Evolutionary conservation across 2,113 vertebrate genomes (phyloP), one percentile per base, ranked within the genome.

Genomic region (Blennius ocellaris): DNA sequence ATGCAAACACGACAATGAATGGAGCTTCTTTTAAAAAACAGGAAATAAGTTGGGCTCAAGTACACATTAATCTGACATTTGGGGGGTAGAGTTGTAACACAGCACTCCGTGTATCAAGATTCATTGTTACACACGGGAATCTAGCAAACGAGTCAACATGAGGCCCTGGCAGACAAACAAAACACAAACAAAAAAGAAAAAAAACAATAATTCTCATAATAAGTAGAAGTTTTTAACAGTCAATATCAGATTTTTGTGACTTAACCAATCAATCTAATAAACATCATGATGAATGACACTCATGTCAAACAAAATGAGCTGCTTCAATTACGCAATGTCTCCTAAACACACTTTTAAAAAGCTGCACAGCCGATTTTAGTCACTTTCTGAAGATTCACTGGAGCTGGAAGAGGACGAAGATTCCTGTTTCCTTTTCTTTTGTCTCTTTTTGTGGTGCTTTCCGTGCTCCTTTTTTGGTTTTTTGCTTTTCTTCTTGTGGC

Each of bases 401-500:
- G 95, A 96, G 89, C 86, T 95, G 74, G 94, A 90, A 11, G 93
- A 92, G 0, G 93, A 95, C 0, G 94, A 93, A 0, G 93, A 94
- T 77, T 90, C 90, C 1, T 90, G 91, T 87, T 94, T 96, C 78
- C 47, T 84, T 54, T 88, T 96, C 65, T 91, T 95, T 62, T 93
- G 94, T 81, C 94, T 97, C 52, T 97, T 99, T 89, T 94, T 96
- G 64, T 93, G 95, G 86, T 91, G 92, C 67, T 97, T 97, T 37
- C 62, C 77, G 0, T 85, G 81, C 41, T 94, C 95, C 75, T 93
- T 96, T 85, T 95, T 97, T 80, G 93, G 93, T 82, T 94, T 97
- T 88, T 96, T 97, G 77, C 93, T 96, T 88, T 96, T 97, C 91
- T 96, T 99, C 89, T 96, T 99, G 56, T 94, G 94, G 63, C 89